Evolutionary conservation across 2,113 vertebrate genomes (phyloP), one percentile per base, ranked within the genome.

Genomic region (Corythaeola cristata): DNA sequence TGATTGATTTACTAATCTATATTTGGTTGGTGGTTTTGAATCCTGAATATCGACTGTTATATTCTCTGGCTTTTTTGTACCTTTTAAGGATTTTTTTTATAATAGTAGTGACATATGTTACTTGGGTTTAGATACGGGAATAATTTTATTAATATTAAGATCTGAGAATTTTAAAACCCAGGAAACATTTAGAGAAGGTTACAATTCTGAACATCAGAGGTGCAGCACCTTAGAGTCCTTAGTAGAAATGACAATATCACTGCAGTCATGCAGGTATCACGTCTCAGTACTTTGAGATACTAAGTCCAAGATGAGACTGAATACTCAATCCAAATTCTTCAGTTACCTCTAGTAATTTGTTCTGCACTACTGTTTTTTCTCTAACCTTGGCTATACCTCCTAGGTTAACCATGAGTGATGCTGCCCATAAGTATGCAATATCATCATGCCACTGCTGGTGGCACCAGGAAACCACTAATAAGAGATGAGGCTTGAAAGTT

Each of bases 391-490:
- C n/a, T 84, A 15, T 74, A 78, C 35, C 39, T 95, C 19, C 30
- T 73, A 60, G 33, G 39, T 88, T 88, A 77, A 67, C 53, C 2
- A 2, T 64, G 23, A 91, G 35, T 47, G 47, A 39, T 56, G 8
- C 52, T 92, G 23, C 44, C 84, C 58, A 8, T 72, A 82, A 58
- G 49, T 96, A 85, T 96, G 96, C 88, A 95, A 45, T 97, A 95
- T 96, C 94, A 68, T 88, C 30, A 23, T 79, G 62, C 84, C 87
- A 76, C 96, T 97, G 89, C 91, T 95, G 94, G 94, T 96, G 91
- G 94, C 96, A 96, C 93, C 96, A 97, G 58, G 93, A 96, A 96
- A 93, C 96, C 93, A 96, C 78, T 94, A 92, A 91, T 85, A 92
- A 72, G 56, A 81, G 47, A 76, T 53, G 59, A 79, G 62, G 21